A percentile compares a stretch with the other conserved stretches of the same genome.
Evolutionary conservation across 2,888 invertebrate species (phyloP).

Genomic region (Bombylius major): DNA sequence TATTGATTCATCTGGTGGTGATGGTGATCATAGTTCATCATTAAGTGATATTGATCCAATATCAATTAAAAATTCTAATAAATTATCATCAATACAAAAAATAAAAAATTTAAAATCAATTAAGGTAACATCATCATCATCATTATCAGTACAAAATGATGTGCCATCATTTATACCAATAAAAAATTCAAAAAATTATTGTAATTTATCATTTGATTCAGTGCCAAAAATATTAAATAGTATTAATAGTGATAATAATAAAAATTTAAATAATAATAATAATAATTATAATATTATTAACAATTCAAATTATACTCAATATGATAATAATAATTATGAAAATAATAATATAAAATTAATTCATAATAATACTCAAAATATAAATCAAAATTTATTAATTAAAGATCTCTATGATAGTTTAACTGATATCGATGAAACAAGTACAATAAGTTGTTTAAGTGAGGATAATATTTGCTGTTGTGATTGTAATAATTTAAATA

Average conservation of each 20-base stretch:
- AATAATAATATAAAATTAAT: not conserved
- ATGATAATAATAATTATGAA: conserved; percentile 1
- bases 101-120: not conserved
- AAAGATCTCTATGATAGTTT: conserved; percentile 8
- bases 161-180: not conserved
- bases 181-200: not conserved
- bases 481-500: not conserved
- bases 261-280: not conserved
- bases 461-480: conserved; percentile 7
- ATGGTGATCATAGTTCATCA: conserved; percentile 6
- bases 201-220: conserved; percentile 7
- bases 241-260: not conserved
- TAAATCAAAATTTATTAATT: not conserved
- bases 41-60: conserved; percentile 12
- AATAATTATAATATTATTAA: not conserved
- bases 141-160: not conserved
- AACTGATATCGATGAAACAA: conserved; percentile 9
- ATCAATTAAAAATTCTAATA: not conserved
- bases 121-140: not conserved
- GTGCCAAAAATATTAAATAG: conserved; percentile 3
- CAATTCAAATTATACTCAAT: not conserved
- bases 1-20: conserved; percentile 12
- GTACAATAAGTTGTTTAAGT: conserved; percentile 11
- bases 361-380: conserved; percentile 1
- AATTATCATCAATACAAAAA: too few relatives aligned